These are phyloP conservation scores for Equus quagga DNA, from an alignment of 2,113 vertebrate species.

Conservation along the genomic window DNA sequence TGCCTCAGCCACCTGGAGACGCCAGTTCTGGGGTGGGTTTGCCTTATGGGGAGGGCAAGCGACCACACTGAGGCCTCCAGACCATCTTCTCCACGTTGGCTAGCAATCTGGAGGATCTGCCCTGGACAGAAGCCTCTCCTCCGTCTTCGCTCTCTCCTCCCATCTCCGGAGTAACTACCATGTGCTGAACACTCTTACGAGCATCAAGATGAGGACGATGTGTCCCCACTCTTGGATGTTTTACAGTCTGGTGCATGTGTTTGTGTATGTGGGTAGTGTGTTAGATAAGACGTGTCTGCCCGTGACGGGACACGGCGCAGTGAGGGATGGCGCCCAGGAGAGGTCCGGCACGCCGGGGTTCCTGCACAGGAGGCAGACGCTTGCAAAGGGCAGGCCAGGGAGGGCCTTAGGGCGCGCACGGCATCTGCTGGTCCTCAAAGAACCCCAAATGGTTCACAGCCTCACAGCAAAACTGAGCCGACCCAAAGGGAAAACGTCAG, in stretches of 20 bases:
- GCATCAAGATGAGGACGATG: background rate
- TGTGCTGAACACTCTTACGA: background rate
- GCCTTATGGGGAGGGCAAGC: rapidly evolving
- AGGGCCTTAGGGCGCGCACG: rapidly evolving
- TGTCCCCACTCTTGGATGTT: too few relatives aligned
- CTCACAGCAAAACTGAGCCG: background rate
- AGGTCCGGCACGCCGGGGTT: too few relatives aligned
- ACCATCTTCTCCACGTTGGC: background rate
- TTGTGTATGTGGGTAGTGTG: rapidly evolving
- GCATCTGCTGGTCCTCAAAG: background rate
- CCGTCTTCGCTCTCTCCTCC: background rate
- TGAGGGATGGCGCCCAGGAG: background rate
- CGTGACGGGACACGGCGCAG: background rate
- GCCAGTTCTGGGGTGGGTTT: rapidly evolving
- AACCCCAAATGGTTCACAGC: background rate
- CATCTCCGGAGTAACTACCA: background rate
- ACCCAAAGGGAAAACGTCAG: background rate
- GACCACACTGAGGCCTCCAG: background rate
- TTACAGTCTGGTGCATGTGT: too few relatives aligned
- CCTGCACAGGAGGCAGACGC: background rate
- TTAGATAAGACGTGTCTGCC: background rate
- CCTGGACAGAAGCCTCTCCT: background rate
- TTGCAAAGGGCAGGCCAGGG: background rate
- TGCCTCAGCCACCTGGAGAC: background rate
- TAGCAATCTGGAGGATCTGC: background rate